phyloP scores from a whole-genome alignment of 2,797 vertebrate genomes.

The Sebastes steindachneri region DNA sequence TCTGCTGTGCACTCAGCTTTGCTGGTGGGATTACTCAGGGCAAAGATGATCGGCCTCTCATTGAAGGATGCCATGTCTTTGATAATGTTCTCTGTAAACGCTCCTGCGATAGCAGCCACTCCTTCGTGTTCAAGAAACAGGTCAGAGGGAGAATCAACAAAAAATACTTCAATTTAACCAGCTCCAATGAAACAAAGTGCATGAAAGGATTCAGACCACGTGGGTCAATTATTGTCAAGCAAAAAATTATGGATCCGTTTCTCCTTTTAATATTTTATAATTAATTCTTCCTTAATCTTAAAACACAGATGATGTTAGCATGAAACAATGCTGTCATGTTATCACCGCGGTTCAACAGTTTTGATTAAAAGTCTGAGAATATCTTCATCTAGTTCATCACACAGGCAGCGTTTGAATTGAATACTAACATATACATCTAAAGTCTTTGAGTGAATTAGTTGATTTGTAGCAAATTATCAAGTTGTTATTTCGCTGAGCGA shows the following conservation, averaged over 20 bases:
- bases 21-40: slow-evolving; percentile 98
- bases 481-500: not conserved
- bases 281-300: not conserved
- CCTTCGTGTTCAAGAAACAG: slow-evolving; percentile 78
- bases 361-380: not conserved
- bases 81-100: slow-evolving; percentile 94
- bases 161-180: not conserved
- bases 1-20: slow-evolving; percentile 98
- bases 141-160: not conserved
- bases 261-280: not conserved
- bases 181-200: not conserved
- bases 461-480: slow-evolving; percentile 24
- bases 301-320: not conserved
- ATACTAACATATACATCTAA: not conserved
- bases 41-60: slow-evolving; percentile 94
- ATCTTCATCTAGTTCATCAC: not conserved
- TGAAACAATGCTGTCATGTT: not conserved
- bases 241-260: not conserved
- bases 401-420: slow-evolving; percentile 4
- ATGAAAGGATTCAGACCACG: not conserved
- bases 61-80: slow-evolving; percentile 95
- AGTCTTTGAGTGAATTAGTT: slow-evolving; percentile 6
- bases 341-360: not conserved
- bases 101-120: slow-evolving; percentile 92
- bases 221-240: not conserved